Evolutionary conservation across 2,797 vertebrate species (phyloP).

Genomic region (Clarias platycephalus): DNA sequence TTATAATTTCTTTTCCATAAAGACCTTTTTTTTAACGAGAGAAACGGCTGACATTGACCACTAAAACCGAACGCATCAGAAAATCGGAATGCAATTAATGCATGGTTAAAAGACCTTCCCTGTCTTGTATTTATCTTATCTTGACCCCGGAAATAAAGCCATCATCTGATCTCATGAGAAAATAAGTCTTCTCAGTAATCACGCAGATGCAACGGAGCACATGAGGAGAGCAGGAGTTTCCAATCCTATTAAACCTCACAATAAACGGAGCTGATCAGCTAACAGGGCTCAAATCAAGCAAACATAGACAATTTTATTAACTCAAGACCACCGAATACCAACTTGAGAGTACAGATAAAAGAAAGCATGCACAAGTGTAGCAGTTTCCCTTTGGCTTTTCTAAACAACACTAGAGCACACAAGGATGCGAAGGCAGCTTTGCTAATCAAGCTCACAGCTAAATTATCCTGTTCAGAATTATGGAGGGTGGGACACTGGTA

Average conservation of each 20-base stretch:
- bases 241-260: slow-evolving; percentile 12
- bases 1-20: slow-evolving; percentile 46
- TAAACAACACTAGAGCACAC: neutral
- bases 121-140: slow-evolving; percentile 40
- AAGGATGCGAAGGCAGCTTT: neutral
- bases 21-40: slow-evolving; percentile 25
- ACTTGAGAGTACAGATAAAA: neutral
- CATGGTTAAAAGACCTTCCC: slow-evolving; percentile 36
- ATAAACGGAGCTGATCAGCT: slow-evolving; percentile 17
- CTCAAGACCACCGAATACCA: neutral
- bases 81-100: slow-evolving; percentile 50
- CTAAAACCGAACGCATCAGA: slow-evolving; percentile 38
- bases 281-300: neutral
- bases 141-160: slow-evolving; percentile 43
- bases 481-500: neutral
- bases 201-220: slow-evolving; percentile 10
- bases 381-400: neutral
- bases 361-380: neutral
- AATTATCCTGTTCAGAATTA: neutral
- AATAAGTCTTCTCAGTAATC: slow-evolving; percentile 33
- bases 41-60: slow-evolving; percentile 31
- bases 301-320: slow-evolving; percentile 20
- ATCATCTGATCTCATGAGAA: slow-evolving; percentile 49
- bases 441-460: neutral
- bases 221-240: slow-evolving; percentile 24